Evolutionary conservation across 2,888 invertebrate species (phyloP).

Genomic region (Tetragnatha montana): DNA sequence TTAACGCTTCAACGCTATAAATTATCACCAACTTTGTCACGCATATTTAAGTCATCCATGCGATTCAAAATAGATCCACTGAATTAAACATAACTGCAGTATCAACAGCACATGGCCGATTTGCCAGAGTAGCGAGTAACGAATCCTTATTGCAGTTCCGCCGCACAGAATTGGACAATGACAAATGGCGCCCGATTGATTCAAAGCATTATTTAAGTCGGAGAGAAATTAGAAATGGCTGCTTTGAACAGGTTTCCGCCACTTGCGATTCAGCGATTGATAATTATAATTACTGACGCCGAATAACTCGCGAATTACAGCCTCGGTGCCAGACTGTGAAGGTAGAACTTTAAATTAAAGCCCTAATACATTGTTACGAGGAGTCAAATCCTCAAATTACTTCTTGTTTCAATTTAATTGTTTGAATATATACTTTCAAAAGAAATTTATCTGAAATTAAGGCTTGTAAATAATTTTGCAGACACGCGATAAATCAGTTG

Average conservation of each 20-base stretch:
- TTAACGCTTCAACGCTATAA: neutral
- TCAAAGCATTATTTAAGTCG: conserved; percentile 52
- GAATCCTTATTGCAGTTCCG: conserved; percentile 44
- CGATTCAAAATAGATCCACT: conserved; percentile 28
- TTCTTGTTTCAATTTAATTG: too few relatives aligned
- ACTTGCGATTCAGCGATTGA: conserved; percentile 8
- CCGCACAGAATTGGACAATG: conserved; percentile 29
- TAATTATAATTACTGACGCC: conserved; percentile 34
- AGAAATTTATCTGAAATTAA: too few relatives aligned
- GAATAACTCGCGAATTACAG: conserved; percentile 32
- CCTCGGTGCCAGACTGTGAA: neutral
- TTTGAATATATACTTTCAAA: too few relatives aligned
- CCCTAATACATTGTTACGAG: neutral
- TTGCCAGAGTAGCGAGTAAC: neutral
- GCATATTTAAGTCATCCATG: neutral
- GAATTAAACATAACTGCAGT: conserved; percentile 37
- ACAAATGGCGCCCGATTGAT: conserved; percentile 42
- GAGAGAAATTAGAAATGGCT: conserved; percentile 50
- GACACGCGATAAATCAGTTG: too few relatives aligned
- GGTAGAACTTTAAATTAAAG: neutral
- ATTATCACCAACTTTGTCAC: neutral
- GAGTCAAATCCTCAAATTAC: too few relatives aligned
- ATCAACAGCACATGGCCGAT: conserved; percentile 51
- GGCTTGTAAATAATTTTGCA: too few relatives aligned
- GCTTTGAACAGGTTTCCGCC: conserved; percentile 42